Evolutionary conservation across 2,797 vertebrate species (phyloP).

Genomic region (Lateolabrax maculatus): DNA sequence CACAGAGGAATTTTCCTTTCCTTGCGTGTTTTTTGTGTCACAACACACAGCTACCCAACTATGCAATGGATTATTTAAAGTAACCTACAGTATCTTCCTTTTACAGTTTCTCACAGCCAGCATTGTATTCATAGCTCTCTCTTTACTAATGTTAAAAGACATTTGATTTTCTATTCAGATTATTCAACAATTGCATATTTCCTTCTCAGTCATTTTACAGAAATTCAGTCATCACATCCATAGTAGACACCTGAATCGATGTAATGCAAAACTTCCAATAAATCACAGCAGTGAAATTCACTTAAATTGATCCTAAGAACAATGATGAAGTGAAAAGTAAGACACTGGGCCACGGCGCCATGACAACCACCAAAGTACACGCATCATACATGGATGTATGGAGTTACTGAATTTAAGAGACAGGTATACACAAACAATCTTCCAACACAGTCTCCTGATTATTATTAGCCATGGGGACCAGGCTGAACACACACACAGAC

Average conservation of each 20-base stretch:
- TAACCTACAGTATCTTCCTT: not conserved
- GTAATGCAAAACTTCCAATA: not conserved
- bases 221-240: conserved; percentile 4
- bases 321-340: conserved; percentile 23
- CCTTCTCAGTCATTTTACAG: not conserved
- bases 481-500: not conserved
- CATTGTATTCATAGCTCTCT: not conserved
- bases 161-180: conserved; percentile 2
- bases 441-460: conserved; percentile 4
- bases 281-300: conserved; percentile 4
- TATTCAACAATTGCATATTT: not conserved
- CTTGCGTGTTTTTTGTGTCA: conserved; percentile 17
- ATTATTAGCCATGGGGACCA: conserved; percentile 15
- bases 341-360: not conserved
- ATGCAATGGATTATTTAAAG: no score
- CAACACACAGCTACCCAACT: conserved; percentile 24
- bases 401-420: conserved; percentile 42
- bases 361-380: not conserved
- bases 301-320: conserved; percentile 10
- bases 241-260: conserved; percentile 25
- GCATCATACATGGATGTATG: conserved; percentile 30
- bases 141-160: not conserved
- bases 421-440: conserved; percentile 52
- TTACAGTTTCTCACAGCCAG: not conserved
- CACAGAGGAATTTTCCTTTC: conserved; percentile 34